A percentile compares a stretch with the other conserved stretches of the same genome.
phyloP scores from a whole-genome alignment of 2,797 vertebrate species.

The Poeciliopsis infans region DNA sequence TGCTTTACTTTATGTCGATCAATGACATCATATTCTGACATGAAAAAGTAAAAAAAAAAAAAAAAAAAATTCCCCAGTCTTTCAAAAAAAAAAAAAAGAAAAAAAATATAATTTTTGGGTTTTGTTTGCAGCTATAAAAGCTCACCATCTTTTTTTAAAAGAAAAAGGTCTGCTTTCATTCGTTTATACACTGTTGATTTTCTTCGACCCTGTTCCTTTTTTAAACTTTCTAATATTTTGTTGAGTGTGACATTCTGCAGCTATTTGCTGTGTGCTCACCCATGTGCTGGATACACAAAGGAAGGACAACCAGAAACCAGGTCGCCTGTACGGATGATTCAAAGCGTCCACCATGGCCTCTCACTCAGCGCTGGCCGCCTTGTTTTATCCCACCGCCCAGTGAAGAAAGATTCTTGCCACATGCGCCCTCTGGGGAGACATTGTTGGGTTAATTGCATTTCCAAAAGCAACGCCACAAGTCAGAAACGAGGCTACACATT shows the following conservation, averaged over 20 bases:
- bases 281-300: slow-evolving; percentile 1
- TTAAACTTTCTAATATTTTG: not conserved
- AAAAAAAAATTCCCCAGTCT: too few species aligned
- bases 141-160: not conserved
- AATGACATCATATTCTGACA: not conserved
- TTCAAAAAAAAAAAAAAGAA: not conserved
- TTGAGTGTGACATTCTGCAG: slow-evolving; percentile 11
- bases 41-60: not conserved
- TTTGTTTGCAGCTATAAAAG: not conserved
- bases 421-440: slow-evolving; percentile 42
- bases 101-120: not conserved
- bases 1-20: not conserved
- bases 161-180: not conserved
- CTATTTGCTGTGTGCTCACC: not conserved
- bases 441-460: slow-evolving; percentile 41
- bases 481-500: slow-evolving; percentile 38
- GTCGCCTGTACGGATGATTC: slow-evolving; percentile 37
- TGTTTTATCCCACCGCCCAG: slow-evolving; percentile 39
- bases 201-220: not conserved
- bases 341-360: slow-evolving; percentile 40
- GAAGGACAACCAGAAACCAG: slow-evolving; percentile 22
- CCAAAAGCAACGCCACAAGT: slow-evolving; percentile 47
- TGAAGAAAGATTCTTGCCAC: slow-evolving; percentile 41
- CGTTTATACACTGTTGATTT: not conserved
- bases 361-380: slow-evolving; percentile 46